Evolutionary conservation across 2,113 vertebrate species (phyloP).

Genomic region (Melanocharis versteri): DNA sequence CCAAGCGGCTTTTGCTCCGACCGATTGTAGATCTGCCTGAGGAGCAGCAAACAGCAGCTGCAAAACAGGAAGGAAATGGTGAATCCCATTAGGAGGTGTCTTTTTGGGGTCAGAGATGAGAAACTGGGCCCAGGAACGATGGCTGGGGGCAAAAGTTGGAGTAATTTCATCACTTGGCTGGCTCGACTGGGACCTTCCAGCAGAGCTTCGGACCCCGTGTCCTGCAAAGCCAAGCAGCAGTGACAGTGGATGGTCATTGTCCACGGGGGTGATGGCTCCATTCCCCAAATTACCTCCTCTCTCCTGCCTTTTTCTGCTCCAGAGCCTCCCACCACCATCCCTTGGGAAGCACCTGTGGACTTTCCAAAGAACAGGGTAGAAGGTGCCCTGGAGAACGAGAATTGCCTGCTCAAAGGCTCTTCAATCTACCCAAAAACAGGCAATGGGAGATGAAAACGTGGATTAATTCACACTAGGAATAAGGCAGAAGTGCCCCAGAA

Average conservation of each 20-base stretch:
- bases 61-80: not conserved
- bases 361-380: not conserved
- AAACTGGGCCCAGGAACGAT: rapidly evolving
- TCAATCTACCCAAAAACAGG: rapidly evolving
- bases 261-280: not conserved
- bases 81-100: not conserved
- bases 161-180: not conserved
- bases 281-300: not conserved
- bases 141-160: not conserved
- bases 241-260: rapidly evolving
- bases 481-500: not conserved
- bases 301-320: not conserved
- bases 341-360: not conserved
- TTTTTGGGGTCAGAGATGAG: not conserved
- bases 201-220: rapidly evolving
- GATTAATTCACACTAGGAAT: not conserved
- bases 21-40: not conserved
- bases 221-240: rapidly evolving
- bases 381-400: rapidly evolving
- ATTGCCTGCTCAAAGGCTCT: not conserved
- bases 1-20: rapidly evolving
- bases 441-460: not conserved
- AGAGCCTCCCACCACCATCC: not conserved
- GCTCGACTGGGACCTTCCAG: not conserved
- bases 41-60: not conserved